These are phyloP conservation scores for Pseudoips prasinana DNA, from an alignment of 2,888 invertebrate species.

Conservation along the genomic window DNA sequence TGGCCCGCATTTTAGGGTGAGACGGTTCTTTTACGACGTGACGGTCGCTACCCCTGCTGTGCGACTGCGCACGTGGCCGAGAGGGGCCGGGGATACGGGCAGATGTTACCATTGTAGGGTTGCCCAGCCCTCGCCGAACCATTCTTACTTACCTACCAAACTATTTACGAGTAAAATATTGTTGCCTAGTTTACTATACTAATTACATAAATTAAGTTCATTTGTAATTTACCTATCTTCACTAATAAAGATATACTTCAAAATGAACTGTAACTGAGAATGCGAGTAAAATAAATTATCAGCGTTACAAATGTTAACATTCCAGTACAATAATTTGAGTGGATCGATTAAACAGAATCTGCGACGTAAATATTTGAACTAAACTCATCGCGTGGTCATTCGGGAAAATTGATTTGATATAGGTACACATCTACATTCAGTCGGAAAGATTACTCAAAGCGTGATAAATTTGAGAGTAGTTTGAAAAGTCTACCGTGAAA, in stretches of 20 bases:
- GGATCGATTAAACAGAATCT: slow-evolving; percentile 15
- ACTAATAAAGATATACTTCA: not conserved
- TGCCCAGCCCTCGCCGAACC: slow-evolving; percentile 31
- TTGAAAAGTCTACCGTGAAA: slow-evolving; percentile 28
- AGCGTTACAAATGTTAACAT: not conserved
- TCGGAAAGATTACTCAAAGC: slow-evolving; percentile 24
- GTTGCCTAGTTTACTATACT: not conserved
- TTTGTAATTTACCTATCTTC: not conserved
- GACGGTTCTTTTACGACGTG: slow-evolving; percentile 63
- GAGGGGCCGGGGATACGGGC: slow-evolving; percentile 54
- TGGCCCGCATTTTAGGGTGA: slow-evolving; percentile 71
- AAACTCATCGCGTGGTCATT: slow-evolving; percentile 14
- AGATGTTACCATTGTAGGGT: slow-evolving; percentile 68
- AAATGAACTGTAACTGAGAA: too few species aligned
- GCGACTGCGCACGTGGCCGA: slow-evolving; percentile 70
- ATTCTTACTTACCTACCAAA: not conserved
- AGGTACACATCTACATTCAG: slow-evolving; percentile 15
- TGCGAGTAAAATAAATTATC: not conserved
- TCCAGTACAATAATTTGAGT: slow-evolving; percentile 2
- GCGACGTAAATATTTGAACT: slow-evolving; percentile 17
- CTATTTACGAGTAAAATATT: not conserved
- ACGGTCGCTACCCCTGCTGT: slow-evolving; percentile 69
- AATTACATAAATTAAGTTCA: not conserved
- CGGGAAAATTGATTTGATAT: slow-evolving; percentile 24
- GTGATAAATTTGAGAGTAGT: slow-evolving; percentile 22